Base-by-base conservation (phyloP, 2,113 vertebrate species). In the Bagarius yarrelli region DNA sequence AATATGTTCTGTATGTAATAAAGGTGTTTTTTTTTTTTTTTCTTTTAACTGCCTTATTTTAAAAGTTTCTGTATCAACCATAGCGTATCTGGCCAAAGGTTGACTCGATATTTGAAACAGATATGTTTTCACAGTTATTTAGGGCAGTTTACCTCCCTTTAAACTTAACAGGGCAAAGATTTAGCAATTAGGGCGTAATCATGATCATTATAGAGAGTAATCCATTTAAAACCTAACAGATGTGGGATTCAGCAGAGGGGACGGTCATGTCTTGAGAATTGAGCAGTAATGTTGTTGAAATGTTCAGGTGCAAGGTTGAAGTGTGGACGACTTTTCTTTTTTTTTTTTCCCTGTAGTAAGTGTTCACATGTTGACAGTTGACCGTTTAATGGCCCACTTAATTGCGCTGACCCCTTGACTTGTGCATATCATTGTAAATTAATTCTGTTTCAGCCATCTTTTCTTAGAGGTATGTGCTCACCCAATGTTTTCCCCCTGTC, bases 201-300 rank as follows among this genome's bases (percentile, higher is more conserved):
- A 92, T 84, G 86, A 91, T 92, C 92, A 94, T 94, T 94, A 92
- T 91, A 87, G 86, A 90, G 89, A 88, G 91, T 92, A 91, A 93
- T 93, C 91, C 89, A 92, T 92, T 93, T 93, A 93, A 94, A 92
- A 91, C 88, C 87, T 93, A 92, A 90, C 93, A 94, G 93, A 94
- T 94, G 93, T 94, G 87, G 86, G 86, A 88, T 90, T 85, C 85
- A 81, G 89, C 86, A 85, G 81, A 86, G 76, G 59, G 23, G 87
- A 85, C 83, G 89, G 87, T 87, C 89, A 86, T 81, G 86, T 85
- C 85, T 87, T 86, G 88, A 90, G 89, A 88, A 91, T 88, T 87
- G 91, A 86, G 84, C 88, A 75, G 81, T 89, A 88, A 91, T 91
- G 89, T 88, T 90, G 88, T 84, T 87, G 88, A 91, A 91, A 91